phyloP scores from a whole-genome alignment of 2,113 vertebrate species.

The Phalacrocorax carbo region DNA sequence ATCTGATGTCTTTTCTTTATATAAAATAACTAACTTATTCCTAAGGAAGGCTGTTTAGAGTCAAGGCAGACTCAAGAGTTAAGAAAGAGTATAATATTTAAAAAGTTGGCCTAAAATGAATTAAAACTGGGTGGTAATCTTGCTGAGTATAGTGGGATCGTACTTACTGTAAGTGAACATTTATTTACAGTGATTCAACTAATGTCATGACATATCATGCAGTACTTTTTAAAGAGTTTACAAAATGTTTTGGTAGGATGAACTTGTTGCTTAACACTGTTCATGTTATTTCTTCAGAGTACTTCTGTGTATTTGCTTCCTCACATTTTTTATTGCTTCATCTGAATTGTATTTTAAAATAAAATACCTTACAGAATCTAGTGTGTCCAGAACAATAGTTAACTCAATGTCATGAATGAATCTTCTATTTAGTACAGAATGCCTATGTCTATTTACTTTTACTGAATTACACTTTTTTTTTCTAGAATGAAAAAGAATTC shows the following conservation, averaged over 20 bases:
- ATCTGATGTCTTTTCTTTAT: not conserved
- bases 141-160: not conserved
- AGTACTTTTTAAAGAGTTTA: not conserved
- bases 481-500: not conserved
- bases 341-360: not conserved
- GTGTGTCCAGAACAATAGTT: not conserved
- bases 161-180: constrained; percentile 6
- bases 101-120: not conserved
- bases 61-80: not conserved
- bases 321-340: not conserved
- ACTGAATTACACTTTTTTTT: not conserved
- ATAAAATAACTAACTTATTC: constrained; percentile 1
- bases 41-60: not conserved
- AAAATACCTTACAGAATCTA: not conserved
- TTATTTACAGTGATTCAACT: constrained; percentile 47
- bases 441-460: not conserved
- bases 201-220: not conserved
- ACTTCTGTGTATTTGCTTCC: not conserved
- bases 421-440: not conserved
- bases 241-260: not conserved
- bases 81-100: not conserved
- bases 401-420: not conserved
- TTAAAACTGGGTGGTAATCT: constrained; percentile 6
- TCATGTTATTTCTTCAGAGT: not conserved
- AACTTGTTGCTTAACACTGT: not conserved